Conservation (phyloP, 1,140 invertebrate genomes). For the Chrysopa pallens region DNA sequence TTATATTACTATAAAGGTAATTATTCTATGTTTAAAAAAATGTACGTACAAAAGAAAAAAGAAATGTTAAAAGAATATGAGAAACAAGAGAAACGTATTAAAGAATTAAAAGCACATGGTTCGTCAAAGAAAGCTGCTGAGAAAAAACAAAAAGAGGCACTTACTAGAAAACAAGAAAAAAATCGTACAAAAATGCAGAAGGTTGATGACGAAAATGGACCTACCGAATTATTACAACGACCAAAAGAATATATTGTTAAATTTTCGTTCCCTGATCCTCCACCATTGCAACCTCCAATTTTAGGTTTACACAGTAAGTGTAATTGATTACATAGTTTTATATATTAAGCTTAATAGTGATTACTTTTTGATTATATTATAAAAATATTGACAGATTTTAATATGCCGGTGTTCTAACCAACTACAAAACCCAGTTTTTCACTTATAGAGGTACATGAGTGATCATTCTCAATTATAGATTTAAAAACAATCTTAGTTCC, state of each 20-base stretch:
- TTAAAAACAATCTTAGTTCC: too few species aligned
- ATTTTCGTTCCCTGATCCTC: conserved; percentile 90
- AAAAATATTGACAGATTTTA: too few species aligned
- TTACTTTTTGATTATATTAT: too few species aligned
- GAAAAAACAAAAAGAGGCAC: conserved; percentile 78
- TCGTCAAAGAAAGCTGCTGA: conserved; percentile 90
- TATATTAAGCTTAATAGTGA: too few species aligned
- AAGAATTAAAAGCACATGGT: conserved; percentile 86
- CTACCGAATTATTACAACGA: conserved; percentile 64
- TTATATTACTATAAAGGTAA: conserved; percentile 97
- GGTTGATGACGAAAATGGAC: conserved; percentile 61
- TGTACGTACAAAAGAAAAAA: conserved; percentile 89
- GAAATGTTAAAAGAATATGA: conserved; percentile 96
- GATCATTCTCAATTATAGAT: too few species aligned
- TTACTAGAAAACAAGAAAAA: conserved; percentile 90
- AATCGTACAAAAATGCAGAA: conserved; percentile 63
- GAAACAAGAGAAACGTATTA: conserved; percentile 91
- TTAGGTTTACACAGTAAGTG: conserved; percentile 67
- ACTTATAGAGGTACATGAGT: too few species aligned
- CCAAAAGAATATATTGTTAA: conserved; percentile 94
- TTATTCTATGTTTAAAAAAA: conserved; percentile 98
- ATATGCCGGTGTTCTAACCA: too few species aligned
- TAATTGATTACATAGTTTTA: too few species aligned
- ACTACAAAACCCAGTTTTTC: too few species aligned
- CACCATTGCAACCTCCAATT: conserved; percentile 87